Conservation (phyloP, 1,140 invertebrate genomes). For the Lasaia peninsularis region DNA sequence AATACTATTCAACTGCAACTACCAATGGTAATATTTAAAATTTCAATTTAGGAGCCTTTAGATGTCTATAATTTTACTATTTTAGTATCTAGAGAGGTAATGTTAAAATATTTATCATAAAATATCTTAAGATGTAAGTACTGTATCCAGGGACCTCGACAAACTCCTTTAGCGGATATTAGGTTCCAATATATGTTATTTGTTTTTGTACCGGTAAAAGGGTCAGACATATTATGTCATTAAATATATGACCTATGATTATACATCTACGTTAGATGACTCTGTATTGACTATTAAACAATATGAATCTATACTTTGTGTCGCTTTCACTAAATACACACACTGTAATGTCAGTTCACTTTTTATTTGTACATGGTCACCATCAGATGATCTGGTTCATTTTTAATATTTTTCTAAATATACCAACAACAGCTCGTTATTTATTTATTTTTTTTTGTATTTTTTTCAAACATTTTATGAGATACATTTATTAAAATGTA, state of each 20-base stretch:
- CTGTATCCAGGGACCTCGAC: constrained; percentile 51
- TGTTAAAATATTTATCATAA: constrained; percentile 54
- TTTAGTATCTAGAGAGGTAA: constrained; percentile 67
- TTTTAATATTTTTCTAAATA: constrained; percentile 75
- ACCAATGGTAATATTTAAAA: constrained; percentile 13
- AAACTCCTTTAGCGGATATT: constrained; percentile 52
- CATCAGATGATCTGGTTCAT: constrained; percentile 76
- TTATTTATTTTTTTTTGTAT: constrained; percentile 45
- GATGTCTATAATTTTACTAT: constrained; percentile 62
- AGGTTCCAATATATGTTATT: constrained; percentile 56
- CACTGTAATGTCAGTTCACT: constrained; percentile 59
- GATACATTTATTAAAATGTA: constrained; percentile 67
- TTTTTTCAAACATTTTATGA: constrained; percentile 65
- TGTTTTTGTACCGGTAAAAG: constrained; percentile 67
- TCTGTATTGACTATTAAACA: constrained; percentile 74
- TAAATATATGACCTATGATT: constrained; percentile 45
- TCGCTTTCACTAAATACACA: constrained; percentile 42
- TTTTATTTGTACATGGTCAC: constrained; percentile 72
- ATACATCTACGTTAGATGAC: constrained; percentile 61
- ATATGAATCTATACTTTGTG: constrained; percentile 69
- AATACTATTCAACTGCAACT: constrained; percentile 2
- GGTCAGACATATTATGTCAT: constrained; percentile 39
- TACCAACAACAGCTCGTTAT: constrained; percentile 75
- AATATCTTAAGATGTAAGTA: constrained; percentile 61
- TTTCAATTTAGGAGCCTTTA: constrained; percentile 42